Evolutionary conservation across 1,140 invertebrate genomes (phyloP).

Genomic region (Heliconius himera): DNA sequence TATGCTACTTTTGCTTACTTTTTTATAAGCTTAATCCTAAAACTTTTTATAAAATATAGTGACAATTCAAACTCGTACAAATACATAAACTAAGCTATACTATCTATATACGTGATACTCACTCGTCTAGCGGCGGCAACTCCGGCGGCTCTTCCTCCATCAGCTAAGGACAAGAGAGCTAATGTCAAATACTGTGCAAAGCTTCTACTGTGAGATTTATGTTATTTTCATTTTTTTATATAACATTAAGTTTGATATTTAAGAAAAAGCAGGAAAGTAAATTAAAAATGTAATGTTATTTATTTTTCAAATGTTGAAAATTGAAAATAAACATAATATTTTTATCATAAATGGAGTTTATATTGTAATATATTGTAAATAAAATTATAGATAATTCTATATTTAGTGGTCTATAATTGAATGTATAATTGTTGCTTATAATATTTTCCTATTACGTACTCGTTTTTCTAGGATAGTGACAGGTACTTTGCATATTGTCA

Average conservation of each 20-base stretch:
- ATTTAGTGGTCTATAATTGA: background rate
- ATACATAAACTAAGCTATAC: background rate
- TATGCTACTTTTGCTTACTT: too few species aligned
- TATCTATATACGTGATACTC: conserved; percentile 48
- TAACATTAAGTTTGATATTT: background rate
- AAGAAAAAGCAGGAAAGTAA: too few species aligned
- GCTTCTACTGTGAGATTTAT: conserved; percentile 44
- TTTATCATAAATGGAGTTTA: background rate
- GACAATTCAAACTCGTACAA: background rate
- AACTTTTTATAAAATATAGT: background rate
- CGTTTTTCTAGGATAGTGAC: conserved; percentile 1
- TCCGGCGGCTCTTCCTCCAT: conserved; percentile 63
- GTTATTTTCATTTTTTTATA: background rate
- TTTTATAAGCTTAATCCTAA: too few species aligned
- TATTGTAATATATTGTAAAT: background rate
- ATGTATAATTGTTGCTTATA: background rate
- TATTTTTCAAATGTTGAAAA: background rate
- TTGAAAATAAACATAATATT: background rate
- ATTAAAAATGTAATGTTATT: too few species aligned
- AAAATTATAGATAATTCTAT: background rate
- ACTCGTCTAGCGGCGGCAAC: conserved; percentile 68
- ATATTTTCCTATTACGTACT: background rate
- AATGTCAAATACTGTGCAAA: conserved; percentile 76
- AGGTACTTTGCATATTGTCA: background rate
- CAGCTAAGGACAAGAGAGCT: conserved; percentile 58